Percentiles rank a stretch among this genome's conserved stretches.
These are phyloP conservation scores for Enteromius viviparus DNA, from an alignment of 2,797 vertebrate genomes.

Conservation along the genomic window DNA sequence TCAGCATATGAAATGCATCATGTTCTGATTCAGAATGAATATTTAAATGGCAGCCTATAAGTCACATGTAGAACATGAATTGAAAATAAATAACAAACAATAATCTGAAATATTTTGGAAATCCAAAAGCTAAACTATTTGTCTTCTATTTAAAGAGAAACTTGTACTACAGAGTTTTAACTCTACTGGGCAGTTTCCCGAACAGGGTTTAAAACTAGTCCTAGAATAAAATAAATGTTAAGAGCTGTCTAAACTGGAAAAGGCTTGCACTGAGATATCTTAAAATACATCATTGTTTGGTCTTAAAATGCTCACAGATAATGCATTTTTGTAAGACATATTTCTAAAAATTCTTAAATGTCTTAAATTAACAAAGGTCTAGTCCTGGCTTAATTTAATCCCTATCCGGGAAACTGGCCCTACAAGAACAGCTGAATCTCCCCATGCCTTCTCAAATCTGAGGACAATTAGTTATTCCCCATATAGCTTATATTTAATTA, in stretches of 20 bases:
- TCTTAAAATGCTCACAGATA: too few relatives aligned
- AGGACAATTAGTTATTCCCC: neutral
- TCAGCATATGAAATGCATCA: neutral
- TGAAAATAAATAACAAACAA: neutral
- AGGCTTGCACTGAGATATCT: too few relatives aligned
- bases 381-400: too few relatives aligned
- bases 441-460: neutral
- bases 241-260: too few relatives aligned
- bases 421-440: neutral
- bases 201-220: too few relatives aligned
- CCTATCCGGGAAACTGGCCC: too few relatives aligned
- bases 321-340: too few relatives aligned
- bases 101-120: neutral
- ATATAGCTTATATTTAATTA: slow-evolving; percentile 27
- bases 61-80: neutral
- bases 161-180: neutral
- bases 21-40: neutral
- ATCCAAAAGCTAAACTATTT: neutral
- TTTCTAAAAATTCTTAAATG: too few relatives aligned
- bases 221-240: too few relatives aligned
- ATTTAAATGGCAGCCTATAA: neutral
- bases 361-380: too few relatives aligned
- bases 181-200: too few relatives aligned
- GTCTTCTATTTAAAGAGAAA: neutral
- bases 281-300: too few relatives aligned